Percentiles rank a stretch among this genome's conserved stretches.
phyloP scores from a whole-genome alignment of 2,888 invertebrate genomes.

The Caenorhabditis auriculariae region DNA sequence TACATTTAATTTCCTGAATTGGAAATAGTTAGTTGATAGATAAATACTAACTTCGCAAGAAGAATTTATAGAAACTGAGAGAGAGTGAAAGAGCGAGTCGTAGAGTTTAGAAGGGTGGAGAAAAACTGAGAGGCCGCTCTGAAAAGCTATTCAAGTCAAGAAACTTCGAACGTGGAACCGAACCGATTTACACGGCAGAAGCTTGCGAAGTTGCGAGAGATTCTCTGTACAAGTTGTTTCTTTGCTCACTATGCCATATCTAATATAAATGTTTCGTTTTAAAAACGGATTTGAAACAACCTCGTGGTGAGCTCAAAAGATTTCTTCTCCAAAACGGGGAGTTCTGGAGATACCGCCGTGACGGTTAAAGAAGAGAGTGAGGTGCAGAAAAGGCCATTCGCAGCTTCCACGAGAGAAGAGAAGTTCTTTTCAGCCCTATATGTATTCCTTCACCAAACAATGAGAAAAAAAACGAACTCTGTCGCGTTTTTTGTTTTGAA shows the following conservation, averaged over 20 bases:
- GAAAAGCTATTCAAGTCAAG: conserved; percentile 36
- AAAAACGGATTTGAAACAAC: background rate
- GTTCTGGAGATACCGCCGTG: conserved; percentile 12
- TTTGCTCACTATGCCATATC: conserved; percentile 85
- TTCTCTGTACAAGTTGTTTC: conserved; percentile 99
- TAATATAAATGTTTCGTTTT: conserved; percentile 1
- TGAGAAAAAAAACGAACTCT: conserved; percentile 4
- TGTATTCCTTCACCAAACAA: conserved; percentile 6
- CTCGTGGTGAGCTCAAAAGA: background rate
- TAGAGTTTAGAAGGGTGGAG: conserved; percentile 78
- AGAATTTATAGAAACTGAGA: background rate
- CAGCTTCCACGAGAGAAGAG: conserved; percentile 83
- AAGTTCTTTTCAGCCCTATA: conserved; percentile 78
- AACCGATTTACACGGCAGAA: conserved; percentile 83
- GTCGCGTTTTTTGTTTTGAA: conserved; percentile 69
- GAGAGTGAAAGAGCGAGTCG: conserved; percentile 37
- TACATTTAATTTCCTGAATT: too few species aligned
- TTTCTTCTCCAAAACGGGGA: conserved; percentile 8
- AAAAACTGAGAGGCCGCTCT: conserved; percentile 81
- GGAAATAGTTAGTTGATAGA: too few species aligned
- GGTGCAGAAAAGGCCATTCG: conserved; percentile 92
- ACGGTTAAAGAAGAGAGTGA: conserved; percentile 79
- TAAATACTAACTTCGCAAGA: conserved; percentile 1
- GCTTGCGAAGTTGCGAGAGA: conserved; percentile 94
- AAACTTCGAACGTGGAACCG: background rate